Evolutionary conservation across 2,888 invertebrate genomes (phyloP).

Genomic region (Andrena bicolor): DNA sequence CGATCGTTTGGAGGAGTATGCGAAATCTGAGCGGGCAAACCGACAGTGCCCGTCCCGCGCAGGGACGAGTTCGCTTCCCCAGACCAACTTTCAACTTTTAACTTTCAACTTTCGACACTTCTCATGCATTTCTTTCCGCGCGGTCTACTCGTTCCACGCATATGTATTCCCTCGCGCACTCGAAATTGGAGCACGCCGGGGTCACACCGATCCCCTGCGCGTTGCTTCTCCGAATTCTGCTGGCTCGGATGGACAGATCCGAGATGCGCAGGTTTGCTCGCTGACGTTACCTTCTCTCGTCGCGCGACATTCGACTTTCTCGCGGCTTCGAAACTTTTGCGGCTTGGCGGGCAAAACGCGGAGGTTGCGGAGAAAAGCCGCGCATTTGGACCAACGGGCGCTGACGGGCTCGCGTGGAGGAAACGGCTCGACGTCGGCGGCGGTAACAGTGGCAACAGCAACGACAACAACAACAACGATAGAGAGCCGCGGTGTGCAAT

Average conservation of each 20-base stretch:
- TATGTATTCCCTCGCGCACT: too few relatives aligned
- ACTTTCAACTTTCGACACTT: neutral
- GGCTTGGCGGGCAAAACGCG: too few relatives aligned
- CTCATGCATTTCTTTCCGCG: too few relatives aligned
- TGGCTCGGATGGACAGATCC: too few relatives aligned
- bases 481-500: conserved; percentile 25
- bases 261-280: too few relatives aligned
- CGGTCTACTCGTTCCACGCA: too few relatives aligned
- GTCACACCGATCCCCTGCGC: too few relatives aligned
- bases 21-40: neutral
- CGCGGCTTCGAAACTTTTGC: too few relatives aligned
- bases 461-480: conserved; percentile 24
- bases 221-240: too few relatives aligned
- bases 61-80: neutral
- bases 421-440: conserved; percentile 27
- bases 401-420: conserved; percentile 54
- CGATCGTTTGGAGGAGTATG: conserved; percentile 2
- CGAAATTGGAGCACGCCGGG: too few relatives aligned
- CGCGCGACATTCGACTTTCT: too few relatives aligned
- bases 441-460: conserved; percentile 17
- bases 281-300: too few relatives aligned
- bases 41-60: neutral
- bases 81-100: neutral
- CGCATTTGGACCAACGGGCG: conserved; percentile 38
- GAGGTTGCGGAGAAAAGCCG: neutral